phyloP scores from a whole-genome alignment of 2,113 vertebrate species.

The Furnarius figulus region DNA sequence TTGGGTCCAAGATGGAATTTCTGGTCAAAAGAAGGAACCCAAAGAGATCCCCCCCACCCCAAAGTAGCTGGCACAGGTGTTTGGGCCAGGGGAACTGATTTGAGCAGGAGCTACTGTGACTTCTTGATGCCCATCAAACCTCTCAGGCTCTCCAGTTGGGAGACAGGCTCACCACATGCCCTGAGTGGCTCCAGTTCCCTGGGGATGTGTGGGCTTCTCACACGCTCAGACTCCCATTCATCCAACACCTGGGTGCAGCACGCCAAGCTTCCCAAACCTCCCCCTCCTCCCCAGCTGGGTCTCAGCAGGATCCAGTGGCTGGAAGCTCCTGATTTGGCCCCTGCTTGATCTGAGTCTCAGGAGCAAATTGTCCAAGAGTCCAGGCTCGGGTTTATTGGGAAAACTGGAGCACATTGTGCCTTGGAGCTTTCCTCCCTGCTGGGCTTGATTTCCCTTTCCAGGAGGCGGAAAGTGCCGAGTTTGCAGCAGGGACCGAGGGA shows the following conservation, averaged over 20 bases:
- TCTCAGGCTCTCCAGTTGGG: not conserved
- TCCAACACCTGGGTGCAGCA: not conserved
- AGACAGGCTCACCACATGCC: fast-evolving
- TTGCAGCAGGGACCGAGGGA: not conserved
- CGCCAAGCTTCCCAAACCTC: not conserved
- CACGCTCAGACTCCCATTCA: fast-evolving
- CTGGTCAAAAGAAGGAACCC: not conserved
- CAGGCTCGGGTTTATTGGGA: not conserved
- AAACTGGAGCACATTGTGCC: not conserved
- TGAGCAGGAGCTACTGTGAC: not conserved
- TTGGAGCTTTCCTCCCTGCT: not conserved
- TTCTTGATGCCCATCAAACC: not conserved
- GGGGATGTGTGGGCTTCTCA: fast-evolving
- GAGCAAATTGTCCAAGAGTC: not conserved
- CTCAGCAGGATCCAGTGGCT: not conserved
- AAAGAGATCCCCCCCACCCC: not conserved
- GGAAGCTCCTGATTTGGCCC: not conserved
- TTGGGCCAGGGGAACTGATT: not conserved
- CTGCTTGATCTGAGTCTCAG: not conserved
- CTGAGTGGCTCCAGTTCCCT: not conserved
- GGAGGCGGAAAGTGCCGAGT: not conserved
- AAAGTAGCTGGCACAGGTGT: not conserved
- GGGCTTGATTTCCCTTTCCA: not conserved
- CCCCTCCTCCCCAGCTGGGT: not conserved
- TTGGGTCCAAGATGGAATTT: not conserved